Base-by-base conservation (phyloP, 2,797 vertebrate genomes). In the Pipistrellus pygmaeus region DNA sequence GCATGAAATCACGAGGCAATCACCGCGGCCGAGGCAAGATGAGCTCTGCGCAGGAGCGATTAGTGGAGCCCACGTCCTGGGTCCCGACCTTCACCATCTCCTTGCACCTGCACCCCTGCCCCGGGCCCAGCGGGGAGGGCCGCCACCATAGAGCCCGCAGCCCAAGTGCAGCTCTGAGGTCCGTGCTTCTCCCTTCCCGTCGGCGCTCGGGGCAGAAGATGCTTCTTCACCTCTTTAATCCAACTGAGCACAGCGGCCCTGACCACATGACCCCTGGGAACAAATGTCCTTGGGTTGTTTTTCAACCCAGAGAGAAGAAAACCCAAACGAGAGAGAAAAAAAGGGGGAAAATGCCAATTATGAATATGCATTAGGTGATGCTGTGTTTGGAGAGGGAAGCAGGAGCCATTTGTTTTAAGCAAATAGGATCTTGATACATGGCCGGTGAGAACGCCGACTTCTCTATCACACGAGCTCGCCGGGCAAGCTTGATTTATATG, bases 1-100 rank as follows among this genome's bases (percentile, higher is more conserved):
- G 97, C 98, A 97, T 98, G 98, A 98, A 98, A 98, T 98, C 98
- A 97, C 97, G 98, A 98, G 92, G 98, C 97, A 97, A 97, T 98
- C 96, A 97, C 96, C 0, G 53, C 64, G 91, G 97, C 95, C 80
- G 96, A 97, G 94, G 96, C 95, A 85, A 97, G 96, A 97, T 97
- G 98, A 98, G 97, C 96, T 96, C 84, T 87, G 92, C 51, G 78
- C 96, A 95, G 97, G 76, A 71, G 97, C 97, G 97, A 97, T 98
- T 97, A 98, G 95, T 46, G 46, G 81, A 96, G 95, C 97, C 94
- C 91, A 77, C 95, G 76, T 90, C 97, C 98, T 8, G 96, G 97
- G 85, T 80, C 93, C 96, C 73, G 97, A 98, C 97, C 97, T 98
- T 98, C 97, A 97, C 90, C 93, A 18, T 87, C 8, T 96, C 95